Conservation (phyloP, 2,888 invertebrate genomes). For the Lysandra coridon region DNA sequence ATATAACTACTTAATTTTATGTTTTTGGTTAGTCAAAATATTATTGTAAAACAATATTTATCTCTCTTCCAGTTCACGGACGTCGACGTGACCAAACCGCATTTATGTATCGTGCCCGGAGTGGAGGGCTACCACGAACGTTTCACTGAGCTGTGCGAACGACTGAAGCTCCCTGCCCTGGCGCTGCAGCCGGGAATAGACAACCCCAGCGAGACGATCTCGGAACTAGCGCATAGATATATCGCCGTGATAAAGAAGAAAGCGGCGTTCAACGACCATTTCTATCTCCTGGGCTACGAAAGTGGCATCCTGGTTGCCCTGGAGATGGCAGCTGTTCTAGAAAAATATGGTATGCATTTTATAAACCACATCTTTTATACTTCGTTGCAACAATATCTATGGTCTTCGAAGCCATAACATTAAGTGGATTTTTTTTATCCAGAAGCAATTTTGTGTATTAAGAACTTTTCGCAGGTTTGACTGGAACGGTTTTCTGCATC, state of each 20-base stretch:
- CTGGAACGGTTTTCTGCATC: conserved; percentile 56
- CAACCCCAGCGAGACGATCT: conserved; percentile 45
- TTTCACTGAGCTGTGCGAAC: conserved; percentile 50
- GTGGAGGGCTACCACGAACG: conserved; percentile 52
- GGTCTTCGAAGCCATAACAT: too few relatives aligned
- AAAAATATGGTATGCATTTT: conserved; percentile 50
- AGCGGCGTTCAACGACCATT: conserved; percentile 44
- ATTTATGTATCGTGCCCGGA: conserved; percentile 56
- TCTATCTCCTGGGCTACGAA: conserved; percentile 59
- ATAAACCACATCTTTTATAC: too few relatives aligned
- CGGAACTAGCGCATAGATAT: conserved; percentile 48
- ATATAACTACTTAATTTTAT: not conserved
- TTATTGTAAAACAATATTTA: too few relatives aligned
- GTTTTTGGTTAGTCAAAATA: not conserved
- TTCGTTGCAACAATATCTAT: too few relatives aligned
- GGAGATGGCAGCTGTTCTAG: conserved; percentile 57
- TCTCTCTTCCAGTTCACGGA: conserved; percentile 47
- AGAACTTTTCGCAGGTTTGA: conserved; percentile 47
- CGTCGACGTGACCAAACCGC: conserved; percentile 45
- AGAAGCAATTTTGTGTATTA: not conserved
- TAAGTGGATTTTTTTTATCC: too few relatives aligned
- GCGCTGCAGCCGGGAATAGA: conserved; percentile 52
- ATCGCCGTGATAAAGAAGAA: conserved; percentile 49
- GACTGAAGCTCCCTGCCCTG: conserved; percentile 51
- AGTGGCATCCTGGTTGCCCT: conserved; percentile 54